Conservation (phyloP, 2,113 vertebrate genomes). For the Xiphophorus hellerii region DNA sequence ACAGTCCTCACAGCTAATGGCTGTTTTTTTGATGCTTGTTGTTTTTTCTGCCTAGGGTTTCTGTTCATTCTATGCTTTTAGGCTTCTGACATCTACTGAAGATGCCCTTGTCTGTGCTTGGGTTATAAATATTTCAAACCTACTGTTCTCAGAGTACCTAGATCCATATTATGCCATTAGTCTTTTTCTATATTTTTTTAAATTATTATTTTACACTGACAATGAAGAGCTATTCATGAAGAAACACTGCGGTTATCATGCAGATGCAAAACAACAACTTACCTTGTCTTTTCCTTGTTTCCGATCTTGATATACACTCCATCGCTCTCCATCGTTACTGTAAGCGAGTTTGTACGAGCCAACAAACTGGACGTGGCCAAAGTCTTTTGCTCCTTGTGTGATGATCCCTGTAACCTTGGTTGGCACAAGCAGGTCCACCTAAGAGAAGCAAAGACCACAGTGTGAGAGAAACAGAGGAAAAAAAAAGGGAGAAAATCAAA, state of each 20-base stretch:
- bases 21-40: conserved; percentile 22
- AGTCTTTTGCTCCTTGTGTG: conserved; percentile 98
- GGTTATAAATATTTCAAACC: conserved; percentile 45
- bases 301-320: conserved; percentile 94
- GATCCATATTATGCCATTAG: conserved; percentile 2
- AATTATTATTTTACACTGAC: not conserved
- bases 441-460: conserved; percentile 15
- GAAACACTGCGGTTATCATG: not conserved
- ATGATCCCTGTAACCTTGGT: conserved; percentile 97
- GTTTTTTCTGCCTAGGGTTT: conserved; percentile 23
- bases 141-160: conserved; percentile 3
- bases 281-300: conserved; percentile 99
- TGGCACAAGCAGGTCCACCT: conserved; percentile 92
- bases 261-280: conserved; percentile 10
- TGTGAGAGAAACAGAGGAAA: not conserved
- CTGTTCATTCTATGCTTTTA: conserved; percentile 2
- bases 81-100: conserved; percentile 11
- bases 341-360: conserved; percentile 97
- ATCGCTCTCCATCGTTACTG: conserved; percentile 92
- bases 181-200: conserved; percentile 1
- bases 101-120: conserved; percentile 9
- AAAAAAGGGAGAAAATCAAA: conserved; percentile 1
- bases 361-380: conserved; percentile 97
- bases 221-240: not conserved
- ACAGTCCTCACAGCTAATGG: conserved; percentile 33